phyloP scores from a whole-genome alignment of 2,113 vertebrate species.

The Vulpes lagopus region DNA sequence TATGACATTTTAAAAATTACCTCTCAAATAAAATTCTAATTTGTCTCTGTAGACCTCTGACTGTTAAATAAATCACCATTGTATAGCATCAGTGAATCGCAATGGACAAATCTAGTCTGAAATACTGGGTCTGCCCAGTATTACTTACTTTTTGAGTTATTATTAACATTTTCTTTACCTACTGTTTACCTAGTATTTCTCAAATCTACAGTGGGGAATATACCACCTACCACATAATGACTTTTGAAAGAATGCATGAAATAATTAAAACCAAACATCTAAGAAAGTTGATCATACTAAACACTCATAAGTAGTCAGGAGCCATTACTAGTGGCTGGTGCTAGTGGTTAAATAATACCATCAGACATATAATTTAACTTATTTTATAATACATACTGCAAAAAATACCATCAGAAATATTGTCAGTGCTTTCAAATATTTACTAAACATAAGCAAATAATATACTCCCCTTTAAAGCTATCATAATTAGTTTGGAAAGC shows the following conservation, averaged over 20 bases:
- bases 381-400: not conserved
- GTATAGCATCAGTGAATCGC: not conserved
- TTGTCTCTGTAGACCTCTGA: not conserved
- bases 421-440: not conserved
- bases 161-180: not conserved
- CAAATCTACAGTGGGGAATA: not conserved
- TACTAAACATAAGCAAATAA: not conserved
- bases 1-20: conserved; percentile 26
- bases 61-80: not conserved
- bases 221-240: not conserved
- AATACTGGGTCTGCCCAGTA: not conserved
- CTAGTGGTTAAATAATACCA: not conserved
- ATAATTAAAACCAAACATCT: not conserved
- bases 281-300: not conserved
- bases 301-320: not conserved
- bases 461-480: not conserved
- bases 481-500: not conserved
- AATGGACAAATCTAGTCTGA: not conserved
- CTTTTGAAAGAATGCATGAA: not conserved
- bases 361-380: not conserved
- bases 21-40: not conserved
- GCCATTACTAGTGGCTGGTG: not conserved
- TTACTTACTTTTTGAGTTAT: not conserved
- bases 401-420: not conserved
- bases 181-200: not conserved